Base-by-base conservation (phyloP, 1,140 invertebrate genomes). In the Homarus americanus region DNA sequence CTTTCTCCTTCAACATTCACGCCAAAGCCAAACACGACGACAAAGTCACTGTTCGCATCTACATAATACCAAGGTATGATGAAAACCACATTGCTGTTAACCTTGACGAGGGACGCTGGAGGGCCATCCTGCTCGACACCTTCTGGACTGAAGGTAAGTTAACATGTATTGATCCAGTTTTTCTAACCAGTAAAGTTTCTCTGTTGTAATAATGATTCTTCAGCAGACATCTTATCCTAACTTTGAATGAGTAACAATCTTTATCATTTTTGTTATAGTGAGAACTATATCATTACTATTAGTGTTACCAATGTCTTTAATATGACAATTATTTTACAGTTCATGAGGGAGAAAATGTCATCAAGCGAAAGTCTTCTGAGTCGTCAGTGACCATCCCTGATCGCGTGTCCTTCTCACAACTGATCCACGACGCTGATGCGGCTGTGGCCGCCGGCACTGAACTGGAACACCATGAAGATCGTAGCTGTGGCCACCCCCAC, bases 71-170 rank as follows among this genome's bases (percentile, higher is more conserved):
- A 9, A 96, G 95, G 93, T 95, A 94, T 93, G 95, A 95, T 58
- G 94, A 94, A 88, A 93, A 94, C 83, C 94, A 94, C 85, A 94
- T 95, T 40, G 93, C 95, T 9, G 91, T 96, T n/a, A 94, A 95
- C 20, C 92, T 96, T 9, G 94, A 94, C 79, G 93, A 95, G 20
- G 96, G 95, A 91, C 94, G 95, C 73, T 93, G 95, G 90, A 95
- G 96, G 93, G 97, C 96, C 93, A 95, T 96, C 75, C 95, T 96
- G 93, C 94, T 97, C 2, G 96, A 96, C 93, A 94, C 95, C 63
- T 96, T 95, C 94, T 92, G 92, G 92, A 79, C 63, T 24, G 66
- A 75, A n/a, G 76, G 92, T 92, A 58, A 92, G 92, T 92, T 20
- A 38, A 3, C 20, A 58, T 49, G 17, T 49, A 49, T 49, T 49